Conservation (phyloP, 2,888 invertebrate genomes). For the Euphydryas editha region DNA sequence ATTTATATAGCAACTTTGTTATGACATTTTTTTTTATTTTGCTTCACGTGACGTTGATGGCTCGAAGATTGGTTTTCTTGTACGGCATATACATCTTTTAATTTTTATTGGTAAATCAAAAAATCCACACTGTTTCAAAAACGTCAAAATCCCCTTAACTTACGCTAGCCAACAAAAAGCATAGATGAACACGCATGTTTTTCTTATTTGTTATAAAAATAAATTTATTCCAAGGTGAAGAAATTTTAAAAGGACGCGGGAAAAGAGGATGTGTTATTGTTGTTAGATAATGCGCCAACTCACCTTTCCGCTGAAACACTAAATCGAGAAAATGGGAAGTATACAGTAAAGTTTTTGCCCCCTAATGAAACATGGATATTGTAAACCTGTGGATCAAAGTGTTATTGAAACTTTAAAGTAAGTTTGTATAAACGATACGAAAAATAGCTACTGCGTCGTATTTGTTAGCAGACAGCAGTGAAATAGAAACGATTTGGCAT, state of each 20-base stretch:
- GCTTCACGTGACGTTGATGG: no score
- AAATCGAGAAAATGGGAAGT: no score
- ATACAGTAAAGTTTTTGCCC: no score
- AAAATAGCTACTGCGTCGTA: conserved; percentile 42
- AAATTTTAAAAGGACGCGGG: no score
- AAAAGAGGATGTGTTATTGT: no score
- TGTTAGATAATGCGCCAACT: no score
- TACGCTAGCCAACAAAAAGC: conserved; percentile 33
- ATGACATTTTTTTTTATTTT: no score
- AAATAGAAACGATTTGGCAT: conserved; percentile 30
- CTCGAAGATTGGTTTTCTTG: no score
- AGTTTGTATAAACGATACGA: conserved; percentile 45
- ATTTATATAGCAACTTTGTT: no score
- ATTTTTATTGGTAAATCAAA: conserved; percentile 40
- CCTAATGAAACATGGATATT: conserved; percentile 41
- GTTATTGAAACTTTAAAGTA: conserved; percentile 43
- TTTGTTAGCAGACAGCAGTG: conserved; percentile 36
- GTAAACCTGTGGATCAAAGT: no score
- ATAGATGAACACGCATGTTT: conserved; percentile 31
- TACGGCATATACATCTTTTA: no score
- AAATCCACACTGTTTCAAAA: conserved; percentile 31
- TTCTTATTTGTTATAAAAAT: conserved; percentile 40
- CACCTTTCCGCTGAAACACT: no score
- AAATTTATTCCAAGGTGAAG: conserved; percentile 41
- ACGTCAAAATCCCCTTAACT: conserved; percentile 26